Evolutionary conservation across 2,113 vertebrate species (phyloP), one percentile per base, ranked within the genome.

Genomic region (Orycteropus afer): DNA sequence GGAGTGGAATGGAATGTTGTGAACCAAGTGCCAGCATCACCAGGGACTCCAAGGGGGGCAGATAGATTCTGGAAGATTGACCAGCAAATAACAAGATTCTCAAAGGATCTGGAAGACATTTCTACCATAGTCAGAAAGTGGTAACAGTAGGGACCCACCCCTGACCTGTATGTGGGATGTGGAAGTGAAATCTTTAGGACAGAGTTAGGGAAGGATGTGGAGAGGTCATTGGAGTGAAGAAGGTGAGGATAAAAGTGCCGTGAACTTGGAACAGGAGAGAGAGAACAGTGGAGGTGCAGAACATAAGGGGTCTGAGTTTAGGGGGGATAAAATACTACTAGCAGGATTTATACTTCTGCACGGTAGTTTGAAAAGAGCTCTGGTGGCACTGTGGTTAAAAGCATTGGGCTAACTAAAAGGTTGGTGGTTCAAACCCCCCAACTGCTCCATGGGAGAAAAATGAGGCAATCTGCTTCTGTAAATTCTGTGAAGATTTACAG

Each of bases 11-110:
- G 8, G 67, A n/a, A 88, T 71, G n/a, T 53, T 63, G 65, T 45
- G 76, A 55, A 37, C 76, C 77, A 86, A 86, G 80, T 94, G 55
- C 42, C 14, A 23, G 29, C 51, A 37, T 85, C 13, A 10, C 86
- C 65, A 42, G 4, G 0, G 37, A 25, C 91, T 83, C 73, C 8
- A 1, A 78, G 73, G 47, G 59, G 27, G 22, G 78, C 51, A 59
- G 76, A 53, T 73, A 84, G 59, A 40, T 57, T 61, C 88, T 76
- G 84, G 76, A 59, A 94, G 69, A 69, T 53, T 78, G 67, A 55
- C 78, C 47, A 53, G 53, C 32, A 86, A 47, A 80, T 65, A 91
- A 67, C 88, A 88, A 78, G 59, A 63, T 88, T 45, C 77, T 85
- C 81, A 42, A 40, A 94, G 59, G 86, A 40, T 67, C 89, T 49